phyloP scores from a whole-genome alignment of 2,888 invertebrate genomes.

The Eupithecia exiguata region DNA sequence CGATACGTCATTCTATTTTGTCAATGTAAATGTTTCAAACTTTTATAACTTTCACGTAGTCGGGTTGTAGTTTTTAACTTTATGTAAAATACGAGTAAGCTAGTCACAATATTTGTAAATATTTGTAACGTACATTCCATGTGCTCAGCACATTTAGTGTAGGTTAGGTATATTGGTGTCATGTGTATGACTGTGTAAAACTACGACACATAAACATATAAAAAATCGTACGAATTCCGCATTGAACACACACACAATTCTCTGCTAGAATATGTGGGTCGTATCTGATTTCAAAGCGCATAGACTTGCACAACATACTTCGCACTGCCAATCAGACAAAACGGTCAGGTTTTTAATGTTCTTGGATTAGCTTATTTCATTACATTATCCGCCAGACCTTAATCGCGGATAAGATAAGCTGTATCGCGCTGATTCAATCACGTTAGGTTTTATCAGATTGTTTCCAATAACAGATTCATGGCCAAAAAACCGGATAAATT shows the following conservation, averaged over 20 bases:
- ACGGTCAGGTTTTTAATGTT: constrained; percentile 51
- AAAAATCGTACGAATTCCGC: constrained; percentile 35
- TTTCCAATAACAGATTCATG: constrained; percentile 47
- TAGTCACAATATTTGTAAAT: not conserved
- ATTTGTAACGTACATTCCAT: constrained; percentile 1
- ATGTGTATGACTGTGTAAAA: not conserved
- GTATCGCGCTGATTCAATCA: constrained; percentile 50
- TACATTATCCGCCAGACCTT: constrained; percentile 17
- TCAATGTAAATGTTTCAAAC: no score
- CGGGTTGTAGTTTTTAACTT: no score
- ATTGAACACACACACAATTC: constrained; percentile 59
- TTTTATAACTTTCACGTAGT: no score
- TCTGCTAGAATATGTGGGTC: constrained; percentile 76
- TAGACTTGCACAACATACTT: constrained; percentile 65
- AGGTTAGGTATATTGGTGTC: not conserved
- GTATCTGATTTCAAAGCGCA: constrained; percentile 74
- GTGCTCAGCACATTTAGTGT: not conserved
- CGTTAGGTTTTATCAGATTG: constrained; percentile 45
- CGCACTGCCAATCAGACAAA: constrained; percentile 51
- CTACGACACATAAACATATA: constrained; percentile 9
- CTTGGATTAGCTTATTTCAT: constrained; percentile 32
- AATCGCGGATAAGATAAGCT: constrained; percentile 52
- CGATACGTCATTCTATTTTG: no score
- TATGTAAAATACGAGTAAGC: not conserved
- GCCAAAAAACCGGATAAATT: constrained; percentile 14